A percentile compares a stretch with the other conserved stretches of the same genome.
phyloP scores from a whole-genome alignment of 2,113 vertebrate species.

The Prinia subflava region DNA sequence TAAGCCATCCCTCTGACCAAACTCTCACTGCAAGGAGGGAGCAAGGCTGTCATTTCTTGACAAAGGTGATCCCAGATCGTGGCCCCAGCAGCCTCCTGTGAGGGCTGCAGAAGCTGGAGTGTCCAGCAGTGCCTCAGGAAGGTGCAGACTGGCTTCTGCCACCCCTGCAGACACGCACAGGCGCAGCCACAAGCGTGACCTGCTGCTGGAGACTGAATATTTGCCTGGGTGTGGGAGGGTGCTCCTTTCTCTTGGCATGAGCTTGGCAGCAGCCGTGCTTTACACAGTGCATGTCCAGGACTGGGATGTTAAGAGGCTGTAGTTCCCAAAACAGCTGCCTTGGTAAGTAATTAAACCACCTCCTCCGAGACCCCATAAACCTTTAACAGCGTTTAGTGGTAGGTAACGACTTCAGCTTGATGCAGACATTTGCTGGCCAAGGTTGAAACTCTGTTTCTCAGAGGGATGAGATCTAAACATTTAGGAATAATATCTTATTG shows the following conservation, averaged over 20 bases:
- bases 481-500: not conserved
- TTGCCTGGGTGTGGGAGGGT: not conserved
- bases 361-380: not conserved
- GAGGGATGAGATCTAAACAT: not conserved
- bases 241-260: not conserved
- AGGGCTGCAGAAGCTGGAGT: not conserved
- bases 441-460: not conserved
- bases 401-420: not conserved
- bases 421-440: not conserved
- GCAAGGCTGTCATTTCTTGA: not conserved
- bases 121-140: not conserved
- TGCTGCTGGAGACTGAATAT: not conserved
- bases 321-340: not conserved
- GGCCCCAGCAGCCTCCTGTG: not conserved
- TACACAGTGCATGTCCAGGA: not conserved
- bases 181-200: rapidly evolving
- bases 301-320: not conserved
- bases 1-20: not conserved
- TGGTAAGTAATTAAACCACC: slow-evolving; percentile 3
- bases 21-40: not conserved
- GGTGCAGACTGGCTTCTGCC: not conserved
- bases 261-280: not conserved
- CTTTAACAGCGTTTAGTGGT: not conserved
- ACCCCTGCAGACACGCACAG: not conserved
- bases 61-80: not conserved